Evolutionary conservation across 2,888 invertebrate species (phyloP).

Genomic region (Ariolimax columbianus): DNA sequence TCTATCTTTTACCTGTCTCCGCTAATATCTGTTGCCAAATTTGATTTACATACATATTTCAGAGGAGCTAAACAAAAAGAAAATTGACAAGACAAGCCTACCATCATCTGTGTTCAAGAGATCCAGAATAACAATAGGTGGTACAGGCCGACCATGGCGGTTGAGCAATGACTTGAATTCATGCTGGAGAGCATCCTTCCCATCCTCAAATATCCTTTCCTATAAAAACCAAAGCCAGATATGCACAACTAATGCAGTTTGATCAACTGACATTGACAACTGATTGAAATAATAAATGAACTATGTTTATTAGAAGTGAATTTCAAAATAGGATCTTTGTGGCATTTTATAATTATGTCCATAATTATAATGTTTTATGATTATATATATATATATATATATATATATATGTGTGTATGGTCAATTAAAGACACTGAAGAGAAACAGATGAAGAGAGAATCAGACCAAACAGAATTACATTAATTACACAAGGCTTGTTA

Average conservation of each 20-base stretch:
- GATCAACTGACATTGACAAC: no score
- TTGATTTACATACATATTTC: neutral
- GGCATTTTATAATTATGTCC: neutral
- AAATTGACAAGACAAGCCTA: constrained; percentile 52
- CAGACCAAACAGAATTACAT: no score
- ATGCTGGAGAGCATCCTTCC: constrained; percentile 89
- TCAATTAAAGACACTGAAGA: no score
- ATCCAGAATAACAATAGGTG: constrained; percentile 92
- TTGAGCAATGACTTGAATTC: constrained; percentile 92
- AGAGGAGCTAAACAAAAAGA: neutral
- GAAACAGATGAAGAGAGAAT: no score
- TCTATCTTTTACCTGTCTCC: neutral
- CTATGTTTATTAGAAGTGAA: neutral
- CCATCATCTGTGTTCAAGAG: constrained; percentile 92
- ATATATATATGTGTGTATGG: no score
- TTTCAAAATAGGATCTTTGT: neutral
- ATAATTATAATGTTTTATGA: no score
- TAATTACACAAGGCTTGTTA: no score
- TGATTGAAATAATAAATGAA: neutral
- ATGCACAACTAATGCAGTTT: neutral
- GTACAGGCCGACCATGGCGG: constrained; percentile 90
- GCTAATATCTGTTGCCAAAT: neutral
- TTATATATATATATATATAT: no score
- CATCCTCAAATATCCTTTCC: constrained; percentile 81
- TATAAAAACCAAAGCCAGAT: constrained; percentile 55